phyloP scores from a whole-genome alignment of 2,888 invertebrate species.

The Iselma pallidipennis region DNA sequence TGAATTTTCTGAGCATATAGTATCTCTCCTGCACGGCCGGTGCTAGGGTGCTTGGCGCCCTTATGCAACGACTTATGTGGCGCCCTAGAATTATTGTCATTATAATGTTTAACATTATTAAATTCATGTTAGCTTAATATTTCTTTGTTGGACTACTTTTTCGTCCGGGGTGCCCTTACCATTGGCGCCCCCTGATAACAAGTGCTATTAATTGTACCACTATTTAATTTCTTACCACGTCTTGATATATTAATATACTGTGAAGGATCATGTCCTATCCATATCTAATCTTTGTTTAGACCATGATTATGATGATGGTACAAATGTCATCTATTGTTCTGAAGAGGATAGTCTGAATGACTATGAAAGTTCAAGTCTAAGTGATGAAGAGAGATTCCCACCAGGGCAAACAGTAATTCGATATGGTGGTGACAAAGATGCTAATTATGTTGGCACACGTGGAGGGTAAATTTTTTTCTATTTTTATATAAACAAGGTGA shows the following conservation, averaged over 20 bases:
- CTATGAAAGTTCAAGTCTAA: constrained; percentile 75
- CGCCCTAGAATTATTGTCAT: too few relatives aligned
- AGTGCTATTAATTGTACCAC: constrained; percentile 18
- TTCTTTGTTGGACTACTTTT: too few relatives aligned
- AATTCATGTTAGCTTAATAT: too few relatives aligned
- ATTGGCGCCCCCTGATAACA: too few relatives aligned
- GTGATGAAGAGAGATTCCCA: constrained; percentile 77
- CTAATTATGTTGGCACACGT: constrained; percentile 59
- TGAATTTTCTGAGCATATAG: too few relatives aligned
- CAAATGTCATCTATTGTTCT: constrained; percentile 63
- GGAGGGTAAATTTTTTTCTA: constrained; percentile 63
- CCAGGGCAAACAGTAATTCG: constrained; percentile 73
- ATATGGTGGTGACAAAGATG: constrained; percentile 59
- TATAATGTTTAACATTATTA: too few relatives aligned
- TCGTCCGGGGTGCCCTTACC: too few relatives aligned
- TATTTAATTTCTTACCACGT: constrained; percentile 70
- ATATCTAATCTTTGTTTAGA: too few relatives aligned
- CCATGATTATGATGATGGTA: constrained; percentile 63
- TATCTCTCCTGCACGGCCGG: too few relatives aligned
- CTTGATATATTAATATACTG: constrained; percentile 93
- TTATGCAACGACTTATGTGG: too few relatives aligned
- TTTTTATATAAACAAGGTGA: neutral
- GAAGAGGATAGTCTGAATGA: constrained; percentile 71
- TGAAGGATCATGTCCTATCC: constrained; percentile 87
- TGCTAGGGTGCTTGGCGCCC: too few relatives aligned